Base-by-base conservation (phyloP, 1,140 invertebrate genomes). In the Pachyrhynchus sulphureomaculatus region DNA sequence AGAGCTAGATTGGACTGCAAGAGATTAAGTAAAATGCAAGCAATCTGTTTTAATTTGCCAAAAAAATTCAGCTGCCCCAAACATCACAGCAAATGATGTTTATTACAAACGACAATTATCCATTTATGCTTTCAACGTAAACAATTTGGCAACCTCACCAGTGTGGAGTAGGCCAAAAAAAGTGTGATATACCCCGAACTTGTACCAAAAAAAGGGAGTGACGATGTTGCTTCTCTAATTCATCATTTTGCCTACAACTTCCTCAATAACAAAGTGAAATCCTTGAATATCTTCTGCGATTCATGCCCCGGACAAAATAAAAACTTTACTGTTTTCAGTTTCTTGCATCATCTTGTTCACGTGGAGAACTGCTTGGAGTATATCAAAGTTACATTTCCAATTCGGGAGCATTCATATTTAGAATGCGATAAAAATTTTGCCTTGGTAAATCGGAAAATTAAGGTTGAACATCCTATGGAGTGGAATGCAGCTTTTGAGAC, bases 81-180 rank as follows among this genome's bases (percentile, higher is more conserved):
- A 61, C 21, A 53, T 61, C 10, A 33, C 36, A 4, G 53, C 49
- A n/a, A 61, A 52, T 37, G 58, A 61, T 15, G 58, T 61, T 12
- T 61, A 53, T 18, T 61, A 53, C 12, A 52, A 44, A 32, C 2
- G 48, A 9, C 58, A 61, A 24, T 18, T 53, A 8, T 20, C 48
- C 10, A 6, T 44, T 32, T 26, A 20, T 52, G 1, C 5, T 6
- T 51, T 60, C 29, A 60, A 60, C 15, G 41, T 60, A 1, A 45
- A 60, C 12, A 2, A 37, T 3, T 12, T 37, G 12, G 3, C 36
- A 4, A 13, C n/a, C 36, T n/a, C n/a, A n/a, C n/a, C n/a, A n/a
- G n/a, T n/a, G n/a, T n/a, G n/a, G n/a, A n/a, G n/a, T n/a, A n/a
- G n/a, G n/a, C n/a, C n/a, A n/a, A n/a, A n/a, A 37, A 37, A 4